These are phyloP conservation scores for Eciton burchellii DNA, from an alignment of 1,140 invertebrate species.

Conservation along the genomic window DNA sequence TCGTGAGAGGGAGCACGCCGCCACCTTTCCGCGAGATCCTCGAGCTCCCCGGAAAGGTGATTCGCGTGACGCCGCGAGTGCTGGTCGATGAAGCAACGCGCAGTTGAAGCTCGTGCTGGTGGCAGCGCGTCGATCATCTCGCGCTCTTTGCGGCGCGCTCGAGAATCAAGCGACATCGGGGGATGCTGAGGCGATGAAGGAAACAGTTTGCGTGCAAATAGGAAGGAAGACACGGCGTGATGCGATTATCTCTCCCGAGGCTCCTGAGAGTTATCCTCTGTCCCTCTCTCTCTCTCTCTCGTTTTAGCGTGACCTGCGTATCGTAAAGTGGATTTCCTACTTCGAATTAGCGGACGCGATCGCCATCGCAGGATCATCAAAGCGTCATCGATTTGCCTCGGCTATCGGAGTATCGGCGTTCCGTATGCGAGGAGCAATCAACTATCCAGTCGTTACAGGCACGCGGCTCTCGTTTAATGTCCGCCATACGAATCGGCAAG, in stretches of 20 bases:
- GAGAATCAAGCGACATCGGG: constrained; percentile 38
- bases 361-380: not conserved
- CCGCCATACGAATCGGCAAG: constrained; percentile 75
- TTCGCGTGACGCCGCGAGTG: constrained; percentile 24
- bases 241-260: not conserved
- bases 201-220: not conserved
- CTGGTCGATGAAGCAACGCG: constrained; percentile 12
- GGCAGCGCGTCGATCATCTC: constrained; percentile 25
- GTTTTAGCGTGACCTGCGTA: not conserved
- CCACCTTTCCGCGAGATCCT: constrained; percentile 48
- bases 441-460: constrained; percentile 17
- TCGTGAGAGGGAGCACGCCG: constrained; percentile 21
- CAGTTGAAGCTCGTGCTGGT: not conserved
- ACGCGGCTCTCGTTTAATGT: constrained; percentile 71
- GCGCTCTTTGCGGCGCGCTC: constrained; percentile 21
- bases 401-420: not conserved
- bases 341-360: not conserved
- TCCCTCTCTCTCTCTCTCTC: not conserved
- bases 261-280: not conserved
- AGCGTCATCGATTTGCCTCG: not conserved
- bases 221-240: not conserved
- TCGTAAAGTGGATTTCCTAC: not conserved
- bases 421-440: not conserved
- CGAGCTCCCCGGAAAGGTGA: constrained; percentile 32
- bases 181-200: not conserved